phyloP scores from a whole-genome alignment of 2,113 vertebrate species.

The Noctilio leporinus region DNA sequence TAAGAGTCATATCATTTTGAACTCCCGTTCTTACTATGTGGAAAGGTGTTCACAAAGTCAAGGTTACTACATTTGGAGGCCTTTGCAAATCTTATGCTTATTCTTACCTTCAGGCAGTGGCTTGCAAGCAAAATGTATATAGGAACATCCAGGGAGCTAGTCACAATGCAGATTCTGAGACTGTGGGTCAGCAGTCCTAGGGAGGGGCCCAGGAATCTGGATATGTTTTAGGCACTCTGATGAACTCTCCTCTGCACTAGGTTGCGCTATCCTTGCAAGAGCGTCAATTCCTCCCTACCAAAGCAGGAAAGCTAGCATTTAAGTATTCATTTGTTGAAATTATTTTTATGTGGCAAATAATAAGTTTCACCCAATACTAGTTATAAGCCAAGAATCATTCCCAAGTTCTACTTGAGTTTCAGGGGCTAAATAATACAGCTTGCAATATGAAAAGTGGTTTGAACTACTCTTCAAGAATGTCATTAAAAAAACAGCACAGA shows the following conservation, averaged over 20 bases:
- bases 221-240: neutral
- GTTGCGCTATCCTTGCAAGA: neutral
- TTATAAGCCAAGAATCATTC: neutral
- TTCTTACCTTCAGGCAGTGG: neutral
- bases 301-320: neutral
- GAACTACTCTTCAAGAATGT: neutral
- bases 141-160: neutral
- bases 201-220: neutral
- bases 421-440: neutral
- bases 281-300: neutral
- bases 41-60: neutral
- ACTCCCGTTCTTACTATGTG: neutral
- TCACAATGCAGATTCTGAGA: neutral
- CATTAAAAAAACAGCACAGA: neutral
- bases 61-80: neutral
- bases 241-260: neutral
- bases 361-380: neutral
- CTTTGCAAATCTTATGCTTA: neutral
- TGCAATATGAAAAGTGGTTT: neutral
- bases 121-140: neutral
- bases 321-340: neutral
- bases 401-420: neutral
- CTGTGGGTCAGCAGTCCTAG: accelerated
- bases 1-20: neutral
- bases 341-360: neutral